Evolutionary conservation across 2,113 vertebrate species (phyloP).

Genomic region (Macrotis lagotis): DNA sequence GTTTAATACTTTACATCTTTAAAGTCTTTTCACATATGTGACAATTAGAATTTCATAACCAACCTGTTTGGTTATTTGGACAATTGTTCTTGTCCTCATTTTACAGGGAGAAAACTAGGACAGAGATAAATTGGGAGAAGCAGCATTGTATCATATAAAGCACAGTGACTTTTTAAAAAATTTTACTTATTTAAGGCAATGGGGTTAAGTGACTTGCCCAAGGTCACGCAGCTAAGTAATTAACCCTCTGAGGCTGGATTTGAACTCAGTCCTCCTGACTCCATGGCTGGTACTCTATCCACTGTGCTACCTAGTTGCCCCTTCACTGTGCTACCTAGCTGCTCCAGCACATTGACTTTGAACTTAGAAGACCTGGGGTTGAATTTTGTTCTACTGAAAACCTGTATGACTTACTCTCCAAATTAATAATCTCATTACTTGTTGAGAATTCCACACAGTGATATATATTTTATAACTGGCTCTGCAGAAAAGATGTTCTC

Average conservation of each 20-base stretch:
- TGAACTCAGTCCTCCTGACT: too few relatives aligned
- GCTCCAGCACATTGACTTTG: background rate
- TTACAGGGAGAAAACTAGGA: background rate
- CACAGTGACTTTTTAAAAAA: background rate
- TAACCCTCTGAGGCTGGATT: too few relatives aligned
- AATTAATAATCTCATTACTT: background rate
- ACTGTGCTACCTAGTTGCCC: too few relatives aligned
- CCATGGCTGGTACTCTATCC: too few relatives aligned
- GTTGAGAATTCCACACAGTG: background rate
- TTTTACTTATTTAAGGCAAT: too few relatives aligned
- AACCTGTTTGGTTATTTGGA: background rate
- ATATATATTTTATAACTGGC: background rate
- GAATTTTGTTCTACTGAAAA: background rate
- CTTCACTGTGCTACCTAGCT: too few relatives aligned
- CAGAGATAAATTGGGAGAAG: background rate
- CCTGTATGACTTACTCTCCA: background rate
- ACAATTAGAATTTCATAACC: background rate
- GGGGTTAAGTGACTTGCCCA: too few relatives aligned
- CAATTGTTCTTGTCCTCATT: background rate
- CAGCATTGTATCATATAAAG: background rate
- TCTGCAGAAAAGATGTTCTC: background rate
- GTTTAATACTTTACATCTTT: background rate
- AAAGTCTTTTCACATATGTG: background rate
- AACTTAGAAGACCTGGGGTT: background rate
- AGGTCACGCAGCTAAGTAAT: too few relatives aligned